Evolutionary conservation across 2,888 invertebrate species (phyloP).

Genomic region (Oxyteleia sp.): DNA sequence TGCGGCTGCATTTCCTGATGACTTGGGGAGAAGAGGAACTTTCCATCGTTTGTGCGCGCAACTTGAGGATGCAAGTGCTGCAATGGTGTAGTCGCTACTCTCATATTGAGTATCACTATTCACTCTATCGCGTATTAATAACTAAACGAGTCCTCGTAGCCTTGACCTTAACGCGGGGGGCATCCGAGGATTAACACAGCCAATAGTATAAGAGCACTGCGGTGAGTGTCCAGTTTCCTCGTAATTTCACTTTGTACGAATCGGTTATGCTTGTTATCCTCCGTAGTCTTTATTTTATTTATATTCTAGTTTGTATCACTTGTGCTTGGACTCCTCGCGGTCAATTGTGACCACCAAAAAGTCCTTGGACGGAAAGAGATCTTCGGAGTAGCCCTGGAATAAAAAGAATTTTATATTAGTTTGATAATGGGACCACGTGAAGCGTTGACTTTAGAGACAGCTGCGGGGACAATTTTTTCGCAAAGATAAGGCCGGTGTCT

Average conservation of each 20-base stretch:
- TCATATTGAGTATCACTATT: constrained; percentile 81
- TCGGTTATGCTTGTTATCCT: constrained; percentile 30
- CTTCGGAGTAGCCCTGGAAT: constrained; percentile 75
- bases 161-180: constrained; percentile 57
- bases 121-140: constrained; percentile 52
- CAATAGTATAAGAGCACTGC: constrained; percentile 60
- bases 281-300: constrained; percentile 45
- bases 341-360: constrained; percentile 59
- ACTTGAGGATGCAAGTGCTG: constrained; percentile 85
- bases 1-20: too few relatives aligned
- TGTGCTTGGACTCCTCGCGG: constrained; percentile 77
- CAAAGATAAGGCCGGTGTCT: constrained; percentile 12
- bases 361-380: constrained; percentile 84
- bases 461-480: background rate
- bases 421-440: background rate
- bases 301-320: constrained; percentile 76
- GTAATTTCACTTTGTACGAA: constrained; percentile 45
- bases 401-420: constrained; percentile 30
- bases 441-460: constrained; percentile 1
- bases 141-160: constrained; percentile 61
- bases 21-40: too few relatives aligned
- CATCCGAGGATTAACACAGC: constrained; percentile 65
- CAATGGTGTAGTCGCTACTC: constrained; percentile 83
- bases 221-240: constrained; percentile 41
- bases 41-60: constrained; percentile 85